A percentile compares a stretch with the other conserved stretches of the same genome.
Evolutionary conservation across 2,797 vertebrate species (phyloP).

Genomic region (Peromyscus eremicus): DNA sequence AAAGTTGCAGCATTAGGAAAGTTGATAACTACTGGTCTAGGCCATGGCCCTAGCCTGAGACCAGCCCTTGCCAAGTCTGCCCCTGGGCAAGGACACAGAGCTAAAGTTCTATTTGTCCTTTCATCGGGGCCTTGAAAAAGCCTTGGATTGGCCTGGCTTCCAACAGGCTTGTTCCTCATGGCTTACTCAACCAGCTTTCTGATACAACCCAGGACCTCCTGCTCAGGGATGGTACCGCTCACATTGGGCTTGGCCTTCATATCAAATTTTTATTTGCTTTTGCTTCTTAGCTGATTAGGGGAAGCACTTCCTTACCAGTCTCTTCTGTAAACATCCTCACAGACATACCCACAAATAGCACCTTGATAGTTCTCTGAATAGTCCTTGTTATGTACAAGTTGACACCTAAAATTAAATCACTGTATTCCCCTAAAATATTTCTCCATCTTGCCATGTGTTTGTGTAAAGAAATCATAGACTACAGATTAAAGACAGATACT

Average conservation of each 20-base stretch:
- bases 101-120: not conserved
- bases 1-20: too few relatives aligned
- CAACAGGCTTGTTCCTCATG: not conserved
- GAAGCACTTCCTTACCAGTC: not conserved
- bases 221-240: not conserved
- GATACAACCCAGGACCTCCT: not conserved
- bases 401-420: not conserved
- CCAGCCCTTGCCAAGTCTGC: too few relatives aligned
- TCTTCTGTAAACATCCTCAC: not conserved
- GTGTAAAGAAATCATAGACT: slow-evolving; percentile 42
- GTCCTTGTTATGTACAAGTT: not conserved
- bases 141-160: too few relatives aligned
- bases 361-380: not conserved
- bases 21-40: too few relatives aligned
- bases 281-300: not conserved
- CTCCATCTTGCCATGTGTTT: slow-evolving; percentile 13
- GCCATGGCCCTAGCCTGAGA: too few relatives aligned
- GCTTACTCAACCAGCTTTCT: not conserved
- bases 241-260: not conserved
- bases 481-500: slow-evolving; percentile 29
- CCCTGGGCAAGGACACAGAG: not conserved
- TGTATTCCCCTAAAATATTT: not conserved
- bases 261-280: not conserved
- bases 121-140: not conserved
- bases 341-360: not conserved